These are phyloP conservation scores for Conus canariensis DNA, from an alignment of 2,888 invertebrate species.

Conservation along the genomic window DNA sequence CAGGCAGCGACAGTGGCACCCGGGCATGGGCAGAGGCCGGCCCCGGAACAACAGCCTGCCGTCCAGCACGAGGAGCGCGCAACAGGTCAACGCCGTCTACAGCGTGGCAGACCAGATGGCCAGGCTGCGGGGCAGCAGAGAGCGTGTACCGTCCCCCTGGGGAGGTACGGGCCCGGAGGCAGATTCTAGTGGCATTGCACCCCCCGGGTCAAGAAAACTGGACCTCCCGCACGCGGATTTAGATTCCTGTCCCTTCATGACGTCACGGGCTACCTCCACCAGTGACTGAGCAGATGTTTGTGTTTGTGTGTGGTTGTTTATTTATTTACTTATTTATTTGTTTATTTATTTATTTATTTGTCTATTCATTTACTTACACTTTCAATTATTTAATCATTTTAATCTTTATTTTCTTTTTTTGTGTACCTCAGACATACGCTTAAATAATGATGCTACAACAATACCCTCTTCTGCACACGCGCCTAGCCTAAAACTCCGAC, in stretches of 20 bases:
- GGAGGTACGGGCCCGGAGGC: slow-evolving; percentile 67
- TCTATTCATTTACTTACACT: background rate
- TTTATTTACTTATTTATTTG: background rate
- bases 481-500: too few relatives aligned
- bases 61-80: slow-evolving; percentile 48
- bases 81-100: slow-evolving; percentile 42
- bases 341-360: background rate
- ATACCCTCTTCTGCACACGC: background rate
- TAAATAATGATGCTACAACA: background rate
- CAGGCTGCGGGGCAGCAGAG: slow-evolving; percentile 54
- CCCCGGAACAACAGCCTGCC: slow-evolving; percentile 41
- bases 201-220: slow-evolving; percentile 56
- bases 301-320: background rate
- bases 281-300: background rate
- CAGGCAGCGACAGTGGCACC: slow-evolving; percentile 18
- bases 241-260: slow-evolving; percentile 11
- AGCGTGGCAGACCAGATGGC: slow-evolving; percentile 51
- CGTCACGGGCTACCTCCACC: background rate
- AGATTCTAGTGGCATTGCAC: slow-evolving; percentile 51
- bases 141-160: slow-evolving; percentile 55
- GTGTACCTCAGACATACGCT: background rate
- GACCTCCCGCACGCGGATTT: slow-evolving; percentile 30
- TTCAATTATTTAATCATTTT: background rate
- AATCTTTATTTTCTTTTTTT: background rate
- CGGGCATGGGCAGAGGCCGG: background rate